These are phyloP conservation scores for Lycodopsis pacificus DNA, from an alignment of 2,797 vertebrate species.

Conservation along the genomic window DNA sequence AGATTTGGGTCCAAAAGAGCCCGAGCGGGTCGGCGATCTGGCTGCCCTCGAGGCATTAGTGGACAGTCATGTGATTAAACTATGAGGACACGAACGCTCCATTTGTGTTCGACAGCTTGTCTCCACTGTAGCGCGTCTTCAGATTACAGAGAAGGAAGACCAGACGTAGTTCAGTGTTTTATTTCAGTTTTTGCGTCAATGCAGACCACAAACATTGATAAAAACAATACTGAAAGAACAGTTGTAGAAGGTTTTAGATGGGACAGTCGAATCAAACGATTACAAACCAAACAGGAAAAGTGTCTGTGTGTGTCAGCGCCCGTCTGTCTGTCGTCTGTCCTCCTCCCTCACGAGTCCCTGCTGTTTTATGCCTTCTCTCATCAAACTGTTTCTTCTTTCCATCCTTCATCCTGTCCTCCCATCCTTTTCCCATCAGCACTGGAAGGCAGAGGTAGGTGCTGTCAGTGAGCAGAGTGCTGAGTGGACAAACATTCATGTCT, in stretches of 20 bases:
- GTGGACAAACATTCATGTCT: conserved; percentile 43
- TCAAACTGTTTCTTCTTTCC: conserved; percentile 68
- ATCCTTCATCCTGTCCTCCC: conserved; percentile 67
- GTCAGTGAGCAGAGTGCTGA: conserved; percentile 67
- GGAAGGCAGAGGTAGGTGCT: conserved; percentile 87
- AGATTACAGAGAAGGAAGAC: not conserved
- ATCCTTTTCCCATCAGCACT: conserved; percentile 81
- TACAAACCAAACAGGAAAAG: not conserved
- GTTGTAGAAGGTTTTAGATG: not conserved
- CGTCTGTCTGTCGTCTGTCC: conserved; percentile 17
- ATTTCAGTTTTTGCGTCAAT: not conserved
- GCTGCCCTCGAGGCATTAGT: conserved; percentile 20
- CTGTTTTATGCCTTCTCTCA: conserved; percentile 66
- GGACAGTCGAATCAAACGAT: not conserved
- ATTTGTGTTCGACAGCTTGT: not conserved
- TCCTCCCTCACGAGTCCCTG: conserved; percentile 35
- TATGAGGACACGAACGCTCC: not conserved
- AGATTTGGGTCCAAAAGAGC: conserved; percentile 31
- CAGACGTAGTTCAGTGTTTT: conserved; percentile 7
- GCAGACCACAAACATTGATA: not conserved
- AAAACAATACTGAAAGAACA: not conserved
- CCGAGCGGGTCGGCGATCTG: not conserved
- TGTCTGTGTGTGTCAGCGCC: conserved; percentile 29
- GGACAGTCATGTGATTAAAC: conserved; percentile 45
- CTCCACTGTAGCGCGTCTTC: not conserved